Conservation (phyloP, 2,888 invertebrate species). For the Microctonus aethiopoides region DNA sequence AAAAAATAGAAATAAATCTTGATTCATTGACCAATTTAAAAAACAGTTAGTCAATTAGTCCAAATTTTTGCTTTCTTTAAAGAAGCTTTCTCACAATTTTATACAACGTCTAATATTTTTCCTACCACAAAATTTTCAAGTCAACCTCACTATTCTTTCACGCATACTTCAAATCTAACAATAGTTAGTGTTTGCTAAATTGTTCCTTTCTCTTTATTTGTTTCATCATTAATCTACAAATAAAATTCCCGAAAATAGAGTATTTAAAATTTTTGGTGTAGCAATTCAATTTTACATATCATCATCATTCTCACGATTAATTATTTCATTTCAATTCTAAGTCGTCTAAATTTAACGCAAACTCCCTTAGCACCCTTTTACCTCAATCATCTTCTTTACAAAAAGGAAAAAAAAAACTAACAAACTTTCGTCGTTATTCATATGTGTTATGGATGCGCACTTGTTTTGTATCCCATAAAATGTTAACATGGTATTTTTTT, state of each 20-base stretch:
- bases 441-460: slow-evolving; percentile 42
- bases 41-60: too few species aligned
- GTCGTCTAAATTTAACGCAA: slow-evolving; percentile 28
- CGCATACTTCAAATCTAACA: slow-evolving; percentile 10
- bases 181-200: slow-evolving; percentile 3
- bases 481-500: background rate
- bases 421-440: background rate
- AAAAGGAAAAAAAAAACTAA: too few species aligned
- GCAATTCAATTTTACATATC: slow-evolving; percentile 19
- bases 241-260: slow-evolving; percentile 55
- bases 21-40: too few species aligned
- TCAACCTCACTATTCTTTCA: background rate
- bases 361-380: slow-evolving; percentile 59
- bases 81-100: background rate
- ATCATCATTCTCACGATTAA: slow-evolving; percentile 38
- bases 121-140: background rate
- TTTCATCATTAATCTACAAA: slow-evolving; percentile 40
- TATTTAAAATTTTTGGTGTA: slow-evolving; percentile 27
- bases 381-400: slow-evolving; percentile 58
- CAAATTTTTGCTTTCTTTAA: slow-evolving; percentile 10
- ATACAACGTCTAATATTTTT: background rate
- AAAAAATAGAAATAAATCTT: too few species aligned
- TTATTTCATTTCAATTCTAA: slow-evolving; percentile 3
- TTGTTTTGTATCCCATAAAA: slow-evolving; percentile 25
- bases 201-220: slow-evolving; percentile 7